Evolutionary conservation across 2,888 invertebrate species (phyloP), one percentile per base, ranked within the genome.

Genomic region (Eristalis tenax): DNA sequence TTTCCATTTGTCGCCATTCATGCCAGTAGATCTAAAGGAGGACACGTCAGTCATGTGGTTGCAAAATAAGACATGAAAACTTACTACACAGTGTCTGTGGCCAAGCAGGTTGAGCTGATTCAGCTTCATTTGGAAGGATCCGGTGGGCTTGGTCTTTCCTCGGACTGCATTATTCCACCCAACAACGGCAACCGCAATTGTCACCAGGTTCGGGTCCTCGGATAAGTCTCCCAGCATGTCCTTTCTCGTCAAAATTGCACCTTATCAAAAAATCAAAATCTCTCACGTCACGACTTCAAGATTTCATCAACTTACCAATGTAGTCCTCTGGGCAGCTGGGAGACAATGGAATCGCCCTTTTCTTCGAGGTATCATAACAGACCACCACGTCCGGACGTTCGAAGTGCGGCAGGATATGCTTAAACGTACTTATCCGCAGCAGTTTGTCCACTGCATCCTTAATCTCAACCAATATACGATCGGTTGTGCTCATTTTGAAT

Each of bases 331-430:
- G 92, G 90, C 95, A 95, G 23, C 92, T 91, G 11, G 92, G 88
- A 13, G 93, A 92, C 50, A 95, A 91, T 23, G 94, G 91, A 23
- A 96, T 89, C 15, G 94, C 91, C 43, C 94, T 92, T 2, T 92
- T 93, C 13, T 94, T 94, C 38, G 91, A 89, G 40, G 90, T 91
- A 90, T 95, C 94, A 89, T 95, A 94, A 89, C 95, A 95, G 75
- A 96, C 90, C 22, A 96, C 92, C 35, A 96, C 90, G 92, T 96
- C 96, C 93, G 95, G 94, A 91, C 94, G 94, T 89, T 94, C 93
- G 90, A 94, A 95, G 90, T 97, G 96, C 10, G 97, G 95, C 86
- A 97, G 90, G 85, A 97, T 92, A 91, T 96, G 96, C 75, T 92
- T 92, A 2, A 93, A 89, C 81, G 94, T 93, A 0, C 94, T 92